Evolutionary conservation across 2,113 vertebrate species (phyloP).

Genomic region (Genyomyrus donnyi): DNA sequence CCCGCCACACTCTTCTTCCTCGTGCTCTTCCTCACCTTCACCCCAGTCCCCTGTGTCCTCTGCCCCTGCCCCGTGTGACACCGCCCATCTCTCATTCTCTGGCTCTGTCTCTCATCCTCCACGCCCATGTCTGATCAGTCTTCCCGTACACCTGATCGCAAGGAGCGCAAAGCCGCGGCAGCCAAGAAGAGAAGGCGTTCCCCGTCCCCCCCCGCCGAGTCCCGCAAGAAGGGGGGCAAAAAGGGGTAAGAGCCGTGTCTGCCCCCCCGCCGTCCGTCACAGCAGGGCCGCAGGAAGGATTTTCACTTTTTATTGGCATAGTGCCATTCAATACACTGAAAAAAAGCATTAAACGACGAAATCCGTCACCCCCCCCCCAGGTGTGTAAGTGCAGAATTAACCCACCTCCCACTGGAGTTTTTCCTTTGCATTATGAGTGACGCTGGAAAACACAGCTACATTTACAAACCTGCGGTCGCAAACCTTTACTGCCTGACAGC

Average conservation of each 20-base stretch:
- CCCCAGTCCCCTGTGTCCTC: neutral
- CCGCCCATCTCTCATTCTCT: slow-evolving; percentile 16
- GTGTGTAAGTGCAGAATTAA: neutral
- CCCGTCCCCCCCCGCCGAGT: slow-evolving; percentile 78
- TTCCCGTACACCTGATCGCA: slow-evolving; percentile 67
- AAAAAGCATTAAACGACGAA: neutral
- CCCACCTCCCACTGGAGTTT: neutral
- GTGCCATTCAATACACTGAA: neutral
- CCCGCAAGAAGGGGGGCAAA: slow-evolving; percentile 83
- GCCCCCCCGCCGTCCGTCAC: too few species aligned
- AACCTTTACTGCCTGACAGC: neutral
- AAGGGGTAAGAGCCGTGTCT: slow-evolving; percentile 69
- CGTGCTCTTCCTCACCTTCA: neutral
- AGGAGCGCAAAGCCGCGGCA: slow-evolving; percentile 73
- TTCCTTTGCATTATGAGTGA: neutral
- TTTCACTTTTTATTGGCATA: neutral
- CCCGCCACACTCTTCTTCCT: slow-evolving; percentile 10
- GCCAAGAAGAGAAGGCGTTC: slow-evolving; percentile 84
- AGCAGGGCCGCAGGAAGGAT: neutral
- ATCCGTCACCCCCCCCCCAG: neutral
- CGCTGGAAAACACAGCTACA: neutral
- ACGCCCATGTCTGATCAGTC: slow-evolving; percentile 46
- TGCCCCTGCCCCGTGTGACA: neutral
- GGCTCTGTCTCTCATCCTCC: slow-evolving; percentile 21
- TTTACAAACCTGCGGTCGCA: neutral